Conservation (phyloP, 2,113 vertebrate species). For the Aegithalos caudatus region DNA sequence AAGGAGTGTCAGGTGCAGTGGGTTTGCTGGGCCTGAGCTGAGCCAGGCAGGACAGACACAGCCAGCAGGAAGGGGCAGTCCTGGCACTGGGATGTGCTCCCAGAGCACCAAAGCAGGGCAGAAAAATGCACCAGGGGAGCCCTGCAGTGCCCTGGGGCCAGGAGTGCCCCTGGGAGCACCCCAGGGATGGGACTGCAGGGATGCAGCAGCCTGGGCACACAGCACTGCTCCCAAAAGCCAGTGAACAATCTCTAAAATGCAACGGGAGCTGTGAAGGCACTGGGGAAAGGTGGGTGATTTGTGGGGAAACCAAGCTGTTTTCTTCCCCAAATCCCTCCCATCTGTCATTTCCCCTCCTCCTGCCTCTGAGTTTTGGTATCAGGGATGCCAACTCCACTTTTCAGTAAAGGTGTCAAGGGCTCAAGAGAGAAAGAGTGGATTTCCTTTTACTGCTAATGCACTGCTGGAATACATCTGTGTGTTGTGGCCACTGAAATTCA, state of each 20-base stretch:
- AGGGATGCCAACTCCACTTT: background rate
- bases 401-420: background rate
- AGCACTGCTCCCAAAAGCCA: background rate
- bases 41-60: background rate
- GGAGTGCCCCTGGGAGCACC: background rate
- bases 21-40: background rate
- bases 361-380: background rate
- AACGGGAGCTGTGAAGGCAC: background rate
- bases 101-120: background rate
- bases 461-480: background rate
- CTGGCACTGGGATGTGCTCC: background rate
- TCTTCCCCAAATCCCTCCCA: background rate
- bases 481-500: background rate
- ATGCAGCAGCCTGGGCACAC: background rate
- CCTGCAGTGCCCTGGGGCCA: background rate
- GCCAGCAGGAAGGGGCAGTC: background rate
- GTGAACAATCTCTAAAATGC: background rate
- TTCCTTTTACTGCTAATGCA: background rate
- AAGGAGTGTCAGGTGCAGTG: background rate
- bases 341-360: background rate
- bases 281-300: background rate
- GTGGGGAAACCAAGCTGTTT: background rate
- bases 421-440: background rate
- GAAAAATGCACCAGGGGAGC: background rate
- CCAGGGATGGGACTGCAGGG: too few species aligned